Conservation (phyloP, 1,140 invertebrate genomes). For the Pseudomyrmex cubaensis region DNA sequence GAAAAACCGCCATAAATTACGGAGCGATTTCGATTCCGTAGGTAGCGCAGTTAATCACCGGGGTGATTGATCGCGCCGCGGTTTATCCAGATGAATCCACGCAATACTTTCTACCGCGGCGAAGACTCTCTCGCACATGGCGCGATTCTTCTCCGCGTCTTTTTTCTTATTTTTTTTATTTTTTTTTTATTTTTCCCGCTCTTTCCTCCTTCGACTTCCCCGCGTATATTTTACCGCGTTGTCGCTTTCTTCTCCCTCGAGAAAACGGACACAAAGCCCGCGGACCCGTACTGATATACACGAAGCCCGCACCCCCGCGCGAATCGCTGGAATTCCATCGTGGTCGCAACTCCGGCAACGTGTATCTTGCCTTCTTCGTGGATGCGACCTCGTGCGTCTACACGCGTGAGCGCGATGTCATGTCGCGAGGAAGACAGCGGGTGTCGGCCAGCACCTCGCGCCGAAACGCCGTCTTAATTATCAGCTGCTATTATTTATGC, state of each 20-base stretch:
- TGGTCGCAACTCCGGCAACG: slow-evolving; percentile 2
- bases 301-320: slow-evolving; percentile 12
- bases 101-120: slow-evolving; percentile 67
- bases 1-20: slow-evolving; percentile 68
- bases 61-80: slow-evolving; percentile 73
- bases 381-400: slow-evolving; percentile 76
- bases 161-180: slow-evolving; percentile 38
- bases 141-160: slow-evolving; percentile 39
- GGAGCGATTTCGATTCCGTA: slow-evolving; percentile 67
- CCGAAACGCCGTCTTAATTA: slow-evolving; percentile 79
- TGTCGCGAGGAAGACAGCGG: slow-evolving; percentile 77
- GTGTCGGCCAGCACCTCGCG: slow-evolving; percentile 71
- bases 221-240: too few relatives aligned
- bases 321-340: slow-evolving; percentile 61
- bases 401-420: slow-evolving; percentile 73
- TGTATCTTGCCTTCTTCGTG: slow-evolving; percentile 55
- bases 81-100: slow-evolving; percentile 75
- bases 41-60: slow-evolving; percentile 71
- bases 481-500: slow-evolving; percentile 76
- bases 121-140: slow-evolving; percentile 60
- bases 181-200: not conserved
- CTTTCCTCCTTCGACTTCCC: not conserved
- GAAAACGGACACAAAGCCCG: not conserved
- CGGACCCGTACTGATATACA: slow-evolving; percentile 40
- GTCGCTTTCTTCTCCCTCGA: not conserved